phyloP scores from a whole-genome alignment of 2,797 vertebrate genomes.

The Lagorchestes hirsutus region DNA sequence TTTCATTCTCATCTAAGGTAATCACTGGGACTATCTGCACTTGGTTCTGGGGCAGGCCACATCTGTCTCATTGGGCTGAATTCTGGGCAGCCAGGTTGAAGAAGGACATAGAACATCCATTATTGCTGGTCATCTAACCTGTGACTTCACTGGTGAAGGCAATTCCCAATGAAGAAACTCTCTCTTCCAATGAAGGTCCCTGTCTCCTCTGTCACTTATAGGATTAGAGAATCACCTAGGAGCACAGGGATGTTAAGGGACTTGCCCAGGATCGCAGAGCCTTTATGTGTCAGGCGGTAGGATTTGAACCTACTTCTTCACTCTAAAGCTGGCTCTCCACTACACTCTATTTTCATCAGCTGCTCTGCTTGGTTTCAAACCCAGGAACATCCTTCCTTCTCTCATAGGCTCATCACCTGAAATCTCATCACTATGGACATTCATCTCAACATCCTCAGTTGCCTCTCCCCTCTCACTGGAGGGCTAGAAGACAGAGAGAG shows the following conservation, averaged over 20 bases:
- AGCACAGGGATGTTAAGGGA: neutral
- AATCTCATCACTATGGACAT: too few species aligned
- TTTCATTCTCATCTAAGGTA: neutral
- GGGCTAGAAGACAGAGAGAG: too few species aligned
- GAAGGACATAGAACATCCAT: neutral
- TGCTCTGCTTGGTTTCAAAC: neutral
- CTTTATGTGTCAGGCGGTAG: neutral
- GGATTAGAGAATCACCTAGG: neutral
- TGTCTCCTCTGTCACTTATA: neutral
- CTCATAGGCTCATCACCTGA: too few species aligned
- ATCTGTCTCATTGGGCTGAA: neutral
- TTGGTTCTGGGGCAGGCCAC: neutral
- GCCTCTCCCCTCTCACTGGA: too few species aligned
- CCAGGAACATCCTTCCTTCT: too few species aligned
- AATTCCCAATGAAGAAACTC: too few species aligned
- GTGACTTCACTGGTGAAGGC: too few species aligned
- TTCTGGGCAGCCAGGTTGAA: neutral
- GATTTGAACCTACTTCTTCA: neutral
- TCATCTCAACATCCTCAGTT: too few species aligned
- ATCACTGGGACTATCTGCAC: neutral
- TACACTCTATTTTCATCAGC: neutral
- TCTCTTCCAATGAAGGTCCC: neutral
- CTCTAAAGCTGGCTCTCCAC: neutral
- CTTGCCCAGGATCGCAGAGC: neutral
- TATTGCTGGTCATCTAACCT: neutral